Evolutionary conservation across 2,797 vertebrate species (phyloP).

Genomic region (Lepilemur ruficaudatus): DNA sequence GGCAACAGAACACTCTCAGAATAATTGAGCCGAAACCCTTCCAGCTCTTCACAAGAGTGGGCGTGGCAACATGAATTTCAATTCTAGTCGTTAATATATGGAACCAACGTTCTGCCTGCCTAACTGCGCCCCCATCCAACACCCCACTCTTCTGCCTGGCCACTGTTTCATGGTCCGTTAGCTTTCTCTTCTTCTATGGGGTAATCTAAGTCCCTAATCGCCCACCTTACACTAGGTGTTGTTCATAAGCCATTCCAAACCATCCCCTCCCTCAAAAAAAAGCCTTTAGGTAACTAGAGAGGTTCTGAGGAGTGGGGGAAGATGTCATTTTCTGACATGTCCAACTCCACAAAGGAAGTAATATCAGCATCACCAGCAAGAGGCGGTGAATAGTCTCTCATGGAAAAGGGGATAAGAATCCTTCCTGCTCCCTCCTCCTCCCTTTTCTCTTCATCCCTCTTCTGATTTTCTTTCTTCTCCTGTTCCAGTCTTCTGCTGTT

Average conservation of each 20-base stretch:
- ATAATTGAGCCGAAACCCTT: background rate
- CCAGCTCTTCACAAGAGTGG: background rate
- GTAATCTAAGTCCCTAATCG: background rate
- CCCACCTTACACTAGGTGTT: background rate
- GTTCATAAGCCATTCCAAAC: background rate
- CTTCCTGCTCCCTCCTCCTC: background rate
- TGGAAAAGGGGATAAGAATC: background rate
- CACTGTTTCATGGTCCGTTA: background rate
- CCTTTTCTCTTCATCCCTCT: background rate
- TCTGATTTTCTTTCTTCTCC: background rate
- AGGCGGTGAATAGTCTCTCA: background rate
- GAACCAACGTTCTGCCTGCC: background rate
- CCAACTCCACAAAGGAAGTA: background rate
- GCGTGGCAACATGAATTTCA: background rate
- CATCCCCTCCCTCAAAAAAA: background rate
- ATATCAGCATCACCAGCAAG: no score
- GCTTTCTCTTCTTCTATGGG: background rate
- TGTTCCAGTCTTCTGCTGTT: background rate
- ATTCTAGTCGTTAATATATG: background rate
- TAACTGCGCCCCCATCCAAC: background rate
- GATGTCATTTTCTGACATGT: background rate
- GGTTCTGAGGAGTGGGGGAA: accelerated
- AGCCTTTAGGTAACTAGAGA: background rate
- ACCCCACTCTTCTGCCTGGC: background rate
- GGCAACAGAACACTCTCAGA: background rate